phyloP scores from a whole-genome alignment of 30 jellyfish, hydroid and myxozoan species.

The Hydractinia symbiolongicarpus region DNA sequence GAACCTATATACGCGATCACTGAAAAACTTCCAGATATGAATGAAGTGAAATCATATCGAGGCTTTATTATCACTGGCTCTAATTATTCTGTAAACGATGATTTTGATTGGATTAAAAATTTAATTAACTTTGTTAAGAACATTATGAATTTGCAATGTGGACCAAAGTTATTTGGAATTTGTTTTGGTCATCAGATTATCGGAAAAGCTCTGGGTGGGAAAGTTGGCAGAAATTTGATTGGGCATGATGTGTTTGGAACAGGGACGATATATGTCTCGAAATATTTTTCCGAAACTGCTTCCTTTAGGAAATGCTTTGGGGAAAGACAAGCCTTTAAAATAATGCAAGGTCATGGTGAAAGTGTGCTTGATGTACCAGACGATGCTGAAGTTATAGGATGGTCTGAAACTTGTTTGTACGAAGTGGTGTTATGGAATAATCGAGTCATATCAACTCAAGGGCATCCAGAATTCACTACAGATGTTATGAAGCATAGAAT shows the following conservation, averaged over 20 bases:
- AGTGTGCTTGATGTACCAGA: conserved; percentile 38
- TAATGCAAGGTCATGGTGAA: conserved; percentile 69
- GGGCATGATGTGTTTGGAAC: conserved; percentile 48
- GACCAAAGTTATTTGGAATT: conserved; percentile 37
- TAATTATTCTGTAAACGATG: conserved; percentile 53
- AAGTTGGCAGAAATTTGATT: conserved; percentile 37
- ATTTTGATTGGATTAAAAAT: conserved; percentile 40
- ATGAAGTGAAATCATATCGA: conserved; percentile 17
- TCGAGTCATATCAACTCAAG: conserved; percentile 40
- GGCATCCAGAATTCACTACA: conserved; percentile 50
- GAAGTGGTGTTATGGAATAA: conserved; percentile 53
- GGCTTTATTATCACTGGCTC: conserved; percentile 72
- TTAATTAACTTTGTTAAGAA: conserved; percentile 40
- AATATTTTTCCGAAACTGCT: not conserved
- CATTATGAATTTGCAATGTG: not conserved
- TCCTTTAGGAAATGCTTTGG: conserved; percentile 8
- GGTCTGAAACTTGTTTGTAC: conserved; percentile 42
- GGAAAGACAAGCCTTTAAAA: not conserved
- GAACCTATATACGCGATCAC: not conserved
- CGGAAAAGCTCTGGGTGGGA: conserved; percentile 69
- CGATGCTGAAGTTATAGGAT: conserved; percentile 31
- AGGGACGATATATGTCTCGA: conserved; percentile 31
- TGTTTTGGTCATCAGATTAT: conserved; percentile 74
- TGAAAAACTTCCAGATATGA: not conserved
- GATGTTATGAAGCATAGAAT: no score